A percentile compares a stretch with the other conserved stretches of the same genome.
Conservation (phyloP, 2,888 invertebrate species). For the Endomychus coccineus region DNA sequence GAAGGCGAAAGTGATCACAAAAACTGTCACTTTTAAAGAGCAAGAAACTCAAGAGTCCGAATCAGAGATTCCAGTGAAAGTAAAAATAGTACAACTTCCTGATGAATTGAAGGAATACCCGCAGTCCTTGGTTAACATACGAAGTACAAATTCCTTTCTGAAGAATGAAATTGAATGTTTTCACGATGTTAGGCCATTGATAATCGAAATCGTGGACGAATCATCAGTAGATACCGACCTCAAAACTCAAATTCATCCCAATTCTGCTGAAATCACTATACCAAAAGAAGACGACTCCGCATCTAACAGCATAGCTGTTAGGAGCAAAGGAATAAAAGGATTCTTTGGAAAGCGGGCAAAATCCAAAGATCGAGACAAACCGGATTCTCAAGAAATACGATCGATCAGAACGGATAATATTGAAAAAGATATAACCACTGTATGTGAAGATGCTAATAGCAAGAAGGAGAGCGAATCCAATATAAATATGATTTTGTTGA, state of each 20-base stretch:
- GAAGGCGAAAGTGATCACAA: neutral
- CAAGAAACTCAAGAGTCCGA: neutral
- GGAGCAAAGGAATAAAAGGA: slow-evolving; percentile 12
- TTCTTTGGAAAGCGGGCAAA: slow-evolving; percentile 13
- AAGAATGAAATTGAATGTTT: slow-evolving; percentile 24
- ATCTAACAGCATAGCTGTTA: too few species aligned
- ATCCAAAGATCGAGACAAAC: slow-evolving; percentile 8
- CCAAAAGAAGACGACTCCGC: neutral
- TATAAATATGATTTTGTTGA: too few species aligned
- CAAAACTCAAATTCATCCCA: too few species aligned
- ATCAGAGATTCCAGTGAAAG: neutral
- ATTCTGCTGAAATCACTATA: too few species aligned
- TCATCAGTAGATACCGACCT: neutral
- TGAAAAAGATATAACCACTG: neutral
- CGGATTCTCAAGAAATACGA: slow-evolving; percentile 4
- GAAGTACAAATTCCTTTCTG: slow-evolving; percentile 24
- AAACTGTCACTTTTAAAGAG: neutral
- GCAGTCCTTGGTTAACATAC: too few species aligned
- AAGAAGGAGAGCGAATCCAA: too few species aligned
- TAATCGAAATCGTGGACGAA: slow-evolving; percentile 6
- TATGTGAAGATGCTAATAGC: too few species aligned
- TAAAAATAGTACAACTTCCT: neutral
- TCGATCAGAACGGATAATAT: neutral
- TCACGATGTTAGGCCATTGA: slow-evolving; percentile 22
- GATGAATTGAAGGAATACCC: neutral